Conservation (phyloP, 1,140 invertebrate species). For the Nixonia krombeini region DNA sequence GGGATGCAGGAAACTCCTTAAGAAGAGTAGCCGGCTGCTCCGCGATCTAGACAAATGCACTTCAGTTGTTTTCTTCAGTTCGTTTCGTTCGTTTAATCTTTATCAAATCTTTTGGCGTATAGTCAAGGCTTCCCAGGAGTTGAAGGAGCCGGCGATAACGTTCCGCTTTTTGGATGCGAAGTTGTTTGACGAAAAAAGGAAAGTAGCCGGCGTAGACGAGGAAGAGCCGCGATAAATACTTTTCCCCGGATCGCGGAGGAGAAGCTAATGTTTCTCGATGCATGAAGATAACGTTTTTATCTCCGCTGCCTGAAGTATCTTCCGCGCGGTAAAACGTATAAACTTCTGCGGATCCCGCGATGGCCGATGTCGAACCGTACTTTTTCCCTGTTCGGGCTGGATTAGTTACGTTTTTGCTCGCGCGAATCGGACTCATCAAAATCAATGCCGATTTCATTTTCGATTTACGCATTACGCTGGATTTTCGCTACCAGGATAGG, state of each 20-base stretch:
- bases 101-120: slow-evolving; percentile 60
- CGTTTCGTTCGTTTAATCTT: slow-evolving; percentile 58
- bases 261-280: slow-evolving; percentile 32
- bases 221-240: slow-evolving; percentile 57
- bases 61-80: slow-evolving; percentile 61
- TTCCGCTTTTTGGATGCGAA: slow-evolving; percentile 33
- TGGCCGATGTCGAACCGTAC: too few relatives aligned
- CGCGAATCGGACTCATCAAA: too few relatives aligned
- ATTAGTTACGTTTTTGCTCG: too few relatives aligned
- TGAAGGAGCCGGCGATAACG: slow-evolving; percentile 55
- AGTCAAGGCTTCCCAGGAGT: slow-evolving; percentile 48
- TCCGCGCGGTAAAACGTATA: slow-evolving; percentile 12
- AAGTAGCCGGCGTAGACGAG: slow-evolving; percentile 25
- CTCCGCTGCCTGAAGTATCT: slow-evolving; percentile 5
- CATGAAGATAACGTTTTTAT: slow-evolving; percentile 31
- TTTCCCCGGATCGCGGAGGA: slow-evolving; percentile 48
- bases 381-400: too few relatives aligned
- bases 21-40: slow-evolving; percentile 61
- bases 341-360: too few relatives aligned
- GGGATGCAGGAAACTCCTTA: slow-evolving; percentile 60
- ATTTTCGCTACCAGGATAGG: too few relatives aligned
- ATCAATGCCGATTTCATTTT: too few relatives aligned
- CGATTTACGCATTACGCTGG: too few relatives aligned
- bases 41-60: slow-evolving; percentile 67
- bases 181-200: slow-evolving; percentile 54